Evolutionary conservation across 2,797 vertebrate genomes (phyloP), one percentile per base, ranked within the genome.

Genomic region (Platalea minor): DNA sequence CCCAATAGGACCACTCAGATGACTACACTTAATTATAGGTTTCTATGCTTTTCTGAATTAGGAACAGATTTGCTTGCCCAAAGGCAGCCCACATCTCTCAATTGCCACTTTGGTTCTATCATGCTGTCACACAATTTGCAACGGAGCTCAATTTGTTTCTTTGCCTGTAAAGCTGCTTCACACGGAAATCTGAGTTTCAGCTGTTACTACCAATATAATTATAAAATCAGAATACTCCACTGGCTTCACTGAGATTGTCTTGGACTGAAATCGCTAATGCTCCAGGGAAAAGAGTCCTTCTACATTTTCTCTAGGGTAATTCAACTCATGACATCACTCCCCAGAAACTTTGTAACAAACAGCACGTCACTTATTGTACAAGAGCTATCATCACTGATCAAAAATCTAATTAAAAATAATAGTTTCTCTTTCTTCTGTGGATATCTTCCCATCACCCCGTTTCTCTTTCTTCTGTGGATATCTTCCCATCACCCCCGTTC

Each of bases 21-120:
- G 46, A 78, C 80, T 69, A 78, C 26, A 82, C 29, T 87, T 96
- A 87, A 95, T 92, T 81, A 69, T 5, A 91, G 61, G 67, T 88
- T 88, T 94, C 89, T 43, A 8, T 26, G 54, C 26, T 82, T 95
- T 82, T 84, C 57, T 88, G 57, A 84, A 82, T 81, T 51, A 88
- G 74, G 33, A 87, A 16, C 59, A 74, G 63, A 85, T 89, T 89
- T 79, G 28, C 46, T 85, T 63, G 59, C 75, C 63, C 92, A 89
- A 96, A 94, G 70, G 95, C 88, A 90, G 64, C 46, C 60, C 61
- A 33, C 54, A 77, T 64, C 29, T 72, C 93, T 80, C 53, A 75
- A 31, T 4, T 68, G 45, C 45, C 41, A 31, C 41, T 86, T 85
- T 2, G 46, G n/a, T 85, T 89, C 91, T 57, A 72, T 85, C 72